phyloP scores from a whole-genome alignment of 2,797 vertebrate species.

The Thamnophis elegans region DNA sequence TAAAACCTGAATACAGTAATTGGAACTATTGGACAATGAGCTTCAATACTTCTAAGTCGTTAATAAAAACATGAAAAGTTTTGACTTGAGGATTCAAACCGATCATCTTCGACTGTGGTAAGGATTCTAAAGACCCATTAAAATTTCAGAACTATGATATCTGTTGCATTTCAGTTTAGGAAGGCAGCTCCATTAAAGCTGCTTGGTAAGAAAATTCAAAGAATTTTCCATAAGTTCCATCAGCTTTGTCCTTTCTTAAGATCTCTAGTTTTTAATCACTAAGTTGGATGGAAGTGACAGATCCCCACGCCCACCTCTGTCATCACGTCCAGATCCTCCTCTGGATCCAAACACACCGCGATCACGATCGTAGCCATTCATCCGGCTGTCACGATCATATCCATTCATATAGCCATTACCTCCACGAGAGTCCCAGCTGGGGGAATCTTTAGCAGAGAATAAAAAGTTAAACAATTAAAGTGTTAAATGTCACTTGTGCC shows the following conservation, averaged over 20 bases:
- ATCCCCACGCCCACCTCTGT: slow-evolving; percentile 70
- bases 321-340: slow-evolving; percentile 75
- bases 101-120: not conserved
- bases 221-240: not conserved
- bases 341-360: slow-evolving; percentile 65
- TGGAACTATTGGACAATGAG: not conserved
- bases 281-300: slow-evolving; percentile 19
- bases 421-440: slow-evolving; percentile 72
- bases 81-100: not conserved
- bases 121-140: not conserved
- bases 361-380: slow-evolving; percentile 74
- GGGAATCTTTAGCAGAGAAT: slow-evolving; percentile 67
- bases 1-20: not conserved
- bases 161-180: not conserved
- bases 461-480: slow-evolving; percentile 18
- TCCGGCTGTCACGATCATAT: slow-evolving; percentile 74
- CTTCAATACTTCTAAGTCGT: not conserved
- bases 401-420: slow-evolving; percentile 85
- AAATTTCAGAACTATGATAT: not conserved
- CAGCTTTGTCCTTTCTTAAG: not conserved
- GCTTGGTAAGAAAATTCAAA: not conserved
- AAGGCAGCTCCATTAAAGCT: not conserved
- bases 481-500: not conserved
- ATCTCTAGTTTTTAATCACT: not conserved
- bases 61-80: not conserved